phyloP scores from a whole-genome alignment of 1,140 invertebrate genomes.

The Chironomus tepperi region DNA sequence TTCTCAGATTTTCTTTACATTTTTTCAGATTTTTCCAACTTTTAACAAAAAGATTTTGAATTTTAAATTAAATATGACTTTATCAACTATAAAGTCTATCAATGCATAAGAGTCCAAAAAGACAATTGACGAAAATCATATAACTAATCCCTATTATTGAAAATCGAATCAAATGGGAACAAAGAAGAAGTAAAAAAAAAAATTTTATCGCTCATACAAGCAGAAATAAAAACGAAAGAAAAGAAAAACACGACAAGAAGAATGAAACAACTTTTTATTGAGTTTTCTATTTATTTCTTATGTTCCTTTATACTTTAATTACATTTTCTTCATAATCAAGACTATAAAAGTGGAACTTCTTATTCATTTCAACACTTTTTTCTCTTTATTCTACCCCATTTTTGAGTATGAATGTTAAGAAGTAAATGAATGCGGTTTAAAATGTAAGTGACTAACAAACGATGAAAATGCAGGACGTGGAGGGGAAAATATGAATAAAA shows the following conservation, averaged over 20 bases:
- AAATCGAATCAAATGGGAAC: slow-evolving; percentile 1
- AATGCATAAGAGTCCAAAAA: too few species aligned
- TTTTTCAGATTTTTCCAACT: too few species aligned
- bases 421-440: neutral
- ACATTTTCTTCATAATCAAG: slow-evolving; percentile 1
- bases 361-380: neutral
- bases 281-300: neutral
- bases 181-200: too few species aligned
- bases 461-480: neutral
- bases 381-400: neutral
- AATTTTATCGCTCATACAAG: slow-evolving; percentile 12
- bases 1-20: too few species aligned
- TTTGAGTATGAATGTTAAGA: neutral
- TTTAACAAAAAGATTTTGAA: too few species aligned
- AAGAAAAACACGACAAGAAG: too few species aligned
- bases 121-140: too few species aligned
- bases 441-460: neutral
- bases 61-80: too few species aligned
- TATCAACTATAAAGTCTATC: too few species aligned
- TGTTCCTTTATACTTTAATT: slow-evolving; percentile 9
- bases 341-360: neutral
- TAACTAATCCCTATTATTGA: neutral
- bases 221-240: neutral
- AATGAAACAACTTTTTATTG: neutral
- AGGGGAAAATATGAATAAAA: too few species aligned